Percentiles rank a stretch among this genome's conserved stretches.
Conservation (phyloP, 2,797 vertebrate genomes). For the Limosa lapponica region DNA sequence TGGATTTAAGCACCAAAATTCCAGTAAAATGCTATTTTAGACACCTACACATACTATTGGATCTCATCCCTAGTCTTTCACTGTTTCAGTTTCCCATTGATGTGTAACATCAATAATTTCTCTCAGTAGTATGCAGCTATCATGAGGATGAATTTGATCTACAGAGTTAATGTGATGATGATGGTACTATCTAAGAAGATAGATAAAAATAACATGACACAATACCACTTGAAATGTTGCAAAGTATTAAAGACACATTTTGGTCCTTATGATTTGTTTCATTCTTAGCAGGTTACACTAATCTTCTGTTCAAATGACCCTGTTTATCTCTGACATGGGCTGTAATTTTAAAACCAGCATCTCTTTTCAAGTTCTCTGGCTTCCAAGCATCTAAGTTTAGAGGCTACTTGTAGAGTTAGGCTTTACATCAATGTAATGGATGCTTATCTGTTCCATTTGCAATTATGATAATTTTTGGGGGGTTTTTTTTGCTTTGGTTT, state of each 20-base stretch:
- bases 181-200: neutral
- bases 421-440: neutral
- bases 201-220: neutral
- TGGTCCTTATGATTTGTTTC: conserved; percentile 7
- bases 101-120: neutral
- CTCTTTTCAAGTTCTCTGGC: neutral
- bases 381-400: neutral
- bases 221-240: neutral
- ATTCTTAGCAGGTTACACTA: neutral
- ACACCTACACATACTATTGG: neutral
- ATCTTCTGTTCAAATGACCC: neutral
- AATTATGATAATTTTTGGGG: neutral
- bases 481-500: too few species aligned
- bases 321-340: neutral
- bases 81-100: neutral
- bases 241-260: neutral
- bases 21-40: neutral
- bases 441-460: neutral
- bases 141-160: neutral
- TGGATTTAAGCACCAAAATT: neutral
- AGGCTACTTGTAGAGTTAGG: neutral
- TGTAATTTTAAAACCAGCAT: conserved; percentile 40
- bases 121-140: neutral
- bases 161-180: conserved; percentile 11
- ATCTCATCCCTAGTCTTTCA: neutral